Evolutionary conservation across 2,113 vertebrate genomes (phyloP).

Genomic region (Puffinus mauretanicus): DNA sequence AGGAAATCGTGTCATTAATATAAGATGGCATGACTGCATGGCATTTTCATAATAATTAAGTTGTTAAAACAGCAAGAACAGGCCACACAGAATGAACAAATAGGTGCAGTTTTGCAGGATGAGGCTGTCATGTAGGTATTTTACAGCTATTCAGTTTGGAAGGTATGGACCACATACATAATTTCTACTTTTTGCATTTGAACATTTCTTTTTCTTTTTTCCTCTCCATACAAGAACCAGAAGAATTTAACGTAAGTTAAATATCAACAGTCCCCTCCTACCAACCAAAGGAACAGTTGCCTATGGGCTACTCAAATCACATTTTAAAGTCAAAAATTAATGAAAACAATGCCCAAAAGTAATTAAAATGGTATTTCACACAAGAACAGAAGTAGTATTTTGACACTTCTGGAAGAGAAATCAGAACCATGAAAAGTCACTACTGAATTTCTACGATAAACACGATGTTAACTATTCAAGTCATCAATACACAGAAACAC

Average conservation of each 20-base stretch:
- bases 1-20: neutral
- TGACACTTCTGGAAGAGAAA: neutral
- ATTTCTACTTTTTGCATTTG: neutral
- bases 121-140: neutral
- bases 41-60: neutral
- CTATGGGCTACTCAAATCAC: neutral
- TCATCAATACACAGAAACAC: neutral
- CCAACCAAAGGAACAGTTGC: neutral
- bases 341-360: neutral
- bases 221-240: neutral
- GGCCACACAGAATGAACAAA: neutral
- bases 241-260: neutral
- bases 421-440: neutral
- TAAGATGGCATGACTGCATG: accelerated
- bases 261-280: neutral
- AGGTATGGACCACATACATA: neutral
- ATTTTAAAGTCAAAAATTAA: neutral
- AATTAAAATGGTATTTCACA: neutral
- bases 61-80: neutral
- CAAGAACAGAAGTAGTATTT: neutral
- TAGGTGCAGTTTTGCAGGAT: neutral
- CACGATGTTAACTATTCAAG: neutral
- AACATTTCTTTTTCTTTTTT: neutral
- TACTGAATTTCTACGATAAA: neutral
- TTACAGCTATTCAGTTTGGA: neutral